Base-by-base conservation (phyloP, 64 coral and sea anemone genomes). In the Porites australiensis region DNA sequence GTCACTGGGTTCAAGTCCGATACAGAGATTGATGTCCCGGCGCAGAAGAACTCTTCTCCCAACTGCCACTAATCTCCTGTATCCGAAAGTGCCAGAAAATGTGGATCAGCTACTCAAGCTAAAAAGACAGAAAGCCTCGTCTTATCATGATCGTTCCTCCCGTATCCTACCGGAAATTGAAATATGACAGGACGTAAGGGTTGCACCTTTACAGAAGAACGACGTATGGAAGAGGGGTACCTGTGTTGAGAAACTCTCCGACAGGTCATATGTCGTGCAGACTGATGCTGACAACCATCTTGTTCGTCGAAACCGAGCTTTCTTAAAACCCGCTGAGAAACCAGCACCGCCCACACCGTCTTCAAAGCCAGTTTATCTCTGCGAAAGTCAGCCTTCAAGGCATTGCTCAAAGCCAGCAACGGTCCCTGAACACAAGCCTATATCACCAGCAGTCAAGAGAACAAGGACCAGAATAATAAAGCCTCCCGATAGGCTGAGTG, bases 171-270 rank as follows among this genome's bases (percentile, higher is more conserved):
- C 77, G 58, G 92, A 88, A 37, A 22, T 93, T 60, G 75, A 94
- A 45, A 88, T 83, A 82, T 75, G 77, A 88, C 85, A 94, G 72
- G 92, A 94, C 58, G 92, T 94, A 18, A 71, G 77, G 74, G 86
- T 94, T 14, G 63, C 68, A 57, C 75, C 85, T 19, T 55, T 55
- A 23, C 50, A 62, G 80, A 76, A 86, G 48, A 88, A 58, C 65
- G 72, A 88, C 23, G 64, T 67, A 14, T 93, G 92, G 86, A 86
- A 79, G 57, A 88, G 19, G 53, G 92, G 85, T 60, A 88, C 74
- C 84, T 89, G 86, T 82, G 16, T 88, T 50, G 50, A 94, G 77
- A 88, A 94, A 79, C 67, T 94, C 15, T 94, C 92, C 13, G 70
- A 94, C 77, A 78, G 86, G 16, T 94, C 92, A 70, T 94, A 88